A percentile compares a stretch with the other conserved stretches of the same genome.
These are phyloP conservation scores for Cheilosia vulpina DNA, from an alignment of 2,888 invertebrate genomes.

Conservation along the genomic window DNA sequence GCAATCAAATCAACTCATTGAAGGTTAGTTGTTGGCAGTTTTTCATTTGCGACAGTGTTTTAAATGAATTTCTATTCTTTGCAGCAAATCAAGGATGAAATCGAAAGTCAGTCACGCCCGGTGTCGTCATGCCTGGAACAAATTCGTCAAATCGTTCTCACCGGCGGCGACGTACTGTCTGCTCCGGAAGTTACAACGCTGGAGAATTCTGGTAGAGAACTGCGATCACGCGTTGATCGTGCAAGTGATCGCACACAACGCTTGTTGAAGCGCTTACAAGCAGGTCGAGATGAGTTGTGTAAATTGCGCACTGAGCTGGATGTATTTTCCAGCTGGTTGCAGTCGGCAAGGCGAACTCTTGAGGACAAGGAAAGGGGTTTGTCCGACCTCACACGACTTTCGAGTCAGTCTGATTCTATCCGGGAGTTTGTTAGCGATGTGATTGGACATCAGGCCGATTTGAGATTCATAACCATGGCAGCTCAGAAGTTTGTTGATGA, in stretches of 20 bases:
- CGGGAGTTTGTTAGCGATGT: slow-evolving; percentile 96
- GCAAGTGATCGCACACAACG: slow-evolving; percentile 92
- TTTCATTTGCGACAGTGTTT: background rate
- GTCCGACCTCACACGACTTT: slow-evolving; percentile 89
- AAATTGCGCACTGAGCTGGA: slow-evolving; percentile 93
- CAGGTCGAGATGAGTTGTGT: slow-evolving; percentile 93
- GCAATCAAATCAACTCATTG: slow-evolving; percentile 94
- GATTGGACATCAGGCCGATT: slow-evolving; percentile 97
- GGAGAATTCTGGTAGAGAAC: slow-evolving; percentile 93
- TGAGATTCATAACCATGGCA: slow-evolving; percentile 97
- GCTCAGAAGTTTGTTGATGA: slow-evolving; percentile 98
- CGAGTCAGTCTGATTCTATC: slow-evolving; percentile 90
- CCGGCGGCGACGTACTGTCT: slow-evolving; percentile 95
- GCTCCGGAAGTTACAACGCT: slow-evolving; percentile 94
- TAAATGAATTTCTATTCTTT: slow-evolving; percentile 6
- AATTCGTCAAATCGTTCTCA: slow-evolving; percentile 94
- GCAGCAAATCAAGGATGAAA: slow-evolving; percentile 94
- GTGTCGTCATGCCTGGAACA: slow-evolving; percentile 94
- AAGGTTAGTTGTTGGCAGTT: slow-evolving; percentile 86
- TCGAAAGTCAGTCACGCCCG: slow-evolving; percentile 93
- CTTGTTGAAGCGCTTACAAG: slow-evolving; percentile 89
- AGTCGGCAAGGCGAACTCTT: slow-evolving; percentile 90
- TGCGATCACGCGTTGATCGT: slow-evolving; percentile 92
- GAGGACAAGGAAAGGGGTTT: slow-evolving; percentile 94
- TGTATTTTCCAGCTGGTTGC: slow-evolving; percentile 93